These are phyloP conservation scores for Rhinopomastus cyanomelas DNA, from an alignment of 2,113 vertebrate genomes.

Conservation along the genomic window DNA sequence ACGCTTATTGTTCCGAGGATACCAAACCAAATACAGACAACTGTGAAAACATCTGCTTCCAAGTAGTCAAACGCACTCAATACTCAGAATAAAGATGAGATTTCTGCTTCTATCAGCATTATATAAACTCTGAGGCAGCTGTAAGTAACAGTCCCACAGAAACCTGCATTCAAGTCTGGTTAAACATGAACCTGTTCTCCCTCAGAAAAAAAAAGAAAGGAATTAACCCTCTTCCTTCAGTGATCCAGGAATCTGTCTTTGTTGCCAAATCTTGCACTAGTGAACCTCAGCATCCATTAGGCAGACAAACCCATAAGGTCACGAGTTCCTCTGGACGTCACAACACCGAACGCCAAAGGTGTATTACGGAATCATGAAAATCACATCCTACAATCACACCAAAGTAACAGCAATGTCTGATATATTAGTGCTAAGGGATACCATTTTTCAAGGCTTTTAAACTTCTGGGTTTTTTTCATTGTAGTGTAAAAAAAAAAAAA, in stretches of 20 bases:
- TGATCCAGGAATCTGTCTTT: neutral
- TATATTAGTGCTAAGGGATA: neutral
- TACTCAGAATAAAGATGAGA: neutral
- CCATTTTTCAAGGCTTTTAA: neutral
- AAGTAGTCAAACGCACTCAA: neutral
- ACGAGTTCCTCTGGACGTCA: neutral
- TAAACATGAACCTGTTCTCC: neutral
- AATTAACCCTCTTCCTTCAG: neutral
- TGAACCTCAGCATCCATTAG: neutral
- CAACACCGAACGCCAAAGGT: neutral
- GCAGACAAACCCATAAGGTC: neutral
- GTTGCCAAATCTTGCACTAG: fast-evolving
- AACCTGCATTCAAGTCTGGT: neutral
- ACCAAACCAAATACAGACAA: neutral
- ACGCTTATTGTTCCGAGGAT: neutral
- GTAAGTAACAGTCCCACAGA: neutral
- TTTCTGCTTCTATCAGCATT: neutral
- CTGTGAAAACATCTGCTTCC: neutral
- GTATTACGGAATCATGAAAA: neutral
- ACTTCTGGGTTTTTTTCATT: neutral
- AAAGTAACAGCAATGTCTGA: neutral
- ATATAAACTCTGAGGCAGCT: neutral
- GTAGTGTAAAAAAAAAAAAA: neutral
- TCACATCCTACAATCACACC: neutral
- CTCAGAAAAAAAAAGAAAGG: neutral